Conservation (phyloP, 2,797 vertebrate species). For the Sebastes variabilis region DNA sequence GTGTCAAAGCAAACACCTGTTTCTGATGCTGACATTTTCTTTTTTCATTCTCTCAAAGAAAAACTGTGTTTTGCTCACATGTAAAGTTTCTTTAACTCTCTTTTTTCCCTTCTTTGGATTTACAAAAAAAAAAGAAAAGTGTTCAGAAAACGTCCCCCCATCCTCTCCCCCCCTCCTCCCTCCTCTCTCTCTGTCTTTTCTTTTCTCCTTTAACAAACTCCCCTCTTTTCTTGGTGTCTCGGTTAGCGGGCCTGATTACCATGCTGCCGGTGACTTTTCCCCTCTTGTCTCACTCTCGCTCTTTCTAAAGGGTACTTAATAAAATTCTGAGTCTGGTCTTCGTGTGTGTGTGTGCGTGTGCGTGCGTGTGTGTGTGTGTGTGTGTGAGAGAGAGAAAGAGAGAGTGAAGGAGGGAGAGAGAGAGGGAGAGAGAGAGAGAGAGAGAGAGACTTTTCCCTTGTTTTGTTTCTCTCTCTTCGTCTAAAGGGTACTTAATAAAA, state of each 20-base stretch:
- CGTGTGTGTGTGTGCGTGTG: conserved; percentile 14
- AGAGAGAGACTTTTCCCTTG: conserved; percentile 57
- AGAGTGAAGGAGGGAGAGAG: neutral
- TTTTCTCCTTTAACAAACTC: conserved; percentile 78
- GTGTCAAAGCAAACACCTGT: conserved; percentile 38
- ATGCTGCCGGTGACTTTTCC: conserved; percentile 85
- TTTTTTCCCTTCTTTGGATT: conserved; percentile 22
- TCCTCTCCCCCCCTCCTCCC: neutral
- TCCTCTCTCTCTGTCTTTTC: conserved; percentile 22
- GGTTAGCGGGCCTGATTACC: conserved; percentile 81
- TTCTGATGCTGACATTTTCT: neutral
- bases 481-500: conserved; percentile 87
- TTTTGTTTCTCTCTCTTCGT: conserved; percentile 78
- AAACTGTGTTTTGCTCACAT: conserved; percentile 64
- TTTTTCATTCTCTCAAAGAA: conserved; percentile 25
- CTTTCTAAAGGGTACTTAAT: conserved; percentile 81
- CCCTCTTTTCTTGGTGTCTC: conserved; percentile 68
- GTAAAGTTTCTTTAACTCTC: conserved; percentile 47
- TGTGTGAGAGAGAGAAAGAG: neutral
- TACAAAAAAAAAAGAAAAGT: conserved; percentile 30
- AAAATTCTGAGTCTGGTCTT: conserved; percentile 76
- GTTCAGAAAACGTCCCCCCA: conserved; percentile 4
- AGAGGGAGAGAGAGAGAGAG: neutral
- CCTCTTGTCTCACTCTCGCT: conserved; percentile 78
- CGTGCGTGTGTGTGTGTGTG: conserved; percentile 17